Conservation (phyloP, 1,140 invertebrate species). For the Zaprionus inermis region DNA sequence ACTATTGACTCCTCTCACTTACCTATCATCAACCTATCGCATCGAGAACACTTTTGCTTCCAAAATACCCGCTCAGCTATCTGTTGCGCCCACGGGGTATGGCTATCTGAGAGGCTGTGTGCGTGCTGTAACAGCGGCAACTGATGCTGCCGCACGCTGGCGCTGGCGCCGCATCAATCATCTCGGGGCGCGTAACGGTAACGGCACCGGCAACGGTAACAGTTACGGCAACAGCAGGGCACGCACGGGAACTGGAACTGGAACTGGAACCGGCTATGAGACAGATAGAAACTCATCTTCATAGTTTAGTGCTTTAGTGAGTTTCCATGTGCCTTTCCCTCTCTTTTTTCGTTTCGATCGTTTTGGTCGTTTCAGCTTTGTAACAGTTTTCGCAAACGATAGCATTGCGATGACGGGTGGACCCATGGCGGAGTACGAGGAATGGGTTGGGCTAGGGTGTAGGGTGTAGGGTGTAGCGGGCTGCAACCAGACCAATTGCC, state of each 20-base stretch:
- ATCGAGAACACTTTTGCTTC: not conserved
- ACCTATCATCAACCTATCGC: not conserved
- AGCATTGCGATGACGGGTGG: conserved; percentile 24
- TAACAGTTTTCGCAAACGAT: conserved; percentile 78
- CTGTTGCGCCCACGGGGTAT: not conserved
- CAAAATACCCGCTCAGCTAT: not conserved
- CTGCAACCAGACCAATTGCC: conserved; percentile 61
- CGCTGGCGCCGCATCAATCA: conserved; percentile 50
- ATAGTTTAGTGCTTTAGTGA: conserved; percentile 53
- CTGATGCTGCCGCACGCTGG: conserved; percentile 42
- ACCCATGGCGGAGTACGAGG: too few relatives aligned
- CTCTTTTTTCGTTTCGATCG: conserved; percentile 9
- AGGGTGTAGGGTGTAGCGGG: too few relatives aligned
- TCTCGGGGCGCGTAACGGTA: conserved; percentile 28
- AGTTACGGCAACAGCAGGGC: conserved; percentile 37
- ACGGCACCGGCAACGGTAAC: conserved; percentile 13
- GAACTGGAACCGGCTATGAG: conserved; percentile 27
- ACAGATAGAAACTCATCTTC: conserved; percentile 51
- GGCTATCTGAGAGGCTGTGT: conserved; percentile 7
- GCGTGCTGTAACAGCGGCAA: conserved; percentile 22
- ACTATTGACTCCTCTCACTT: not conserved
- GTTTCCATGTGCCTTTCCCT: conserved; percentile 22
- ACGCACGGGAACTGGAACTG: conserved; percentile 29
- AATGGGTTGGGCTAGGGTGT: not conserved
- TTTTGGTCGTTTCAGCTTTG: conserved; percentile 51